Conservation (phyloP, 2,113 vertebrate genomes). For the Lophura nycthemera region DNA sequence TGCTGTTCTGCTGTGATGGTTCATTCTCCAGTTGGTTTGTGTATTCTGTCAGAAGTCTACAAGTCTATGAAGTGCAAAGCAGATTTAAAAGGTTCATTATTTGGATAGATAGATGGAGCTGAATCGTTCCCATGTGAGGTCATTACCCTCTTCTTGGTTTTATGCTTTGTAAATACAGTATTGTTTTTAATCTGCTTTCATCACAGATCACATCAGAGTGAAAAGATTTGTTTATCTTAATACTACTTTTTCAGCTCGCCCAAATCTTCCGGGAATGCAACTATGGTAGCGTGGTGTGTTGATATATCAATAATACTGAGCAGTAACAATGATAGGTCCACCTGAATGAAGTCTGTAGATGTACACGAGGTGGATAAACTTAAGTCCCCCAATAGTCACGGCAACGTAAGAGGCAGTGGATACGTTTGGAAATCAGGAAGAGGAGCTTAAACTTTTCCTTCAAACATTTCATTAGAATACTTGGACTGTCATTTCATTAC, state of each 20-base stretch:
- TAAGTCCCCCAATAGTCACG: background rate
- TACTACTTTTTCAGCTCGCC: background rate
- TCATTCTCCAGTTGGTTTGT: background rate
- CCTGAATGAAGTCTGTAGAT: conserved; percentile 10
- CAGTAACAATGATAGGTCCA: background rate
- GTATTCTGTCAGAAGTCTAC: background rate
- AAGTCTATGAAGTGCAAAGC: background rate
- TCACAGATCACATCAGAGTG: background rate
- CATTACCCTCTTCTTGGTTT: background rate
- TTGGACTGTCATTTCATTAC: background rate
- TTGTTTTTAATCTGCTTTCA: background rate
- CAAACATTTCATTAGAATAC: background rate
- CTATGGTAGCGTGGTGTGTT: background rate
- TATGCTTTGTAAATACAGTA: background rate
- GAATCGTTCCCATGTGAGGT: background rate
- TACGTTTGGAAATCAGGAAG: background rate
- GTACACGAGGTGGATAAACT: background rate
- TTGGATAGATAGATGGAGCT: background rate
- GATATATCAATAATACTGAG: background rate
- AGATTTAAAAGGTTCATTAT: background rate
- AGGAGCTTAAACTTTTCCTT: background rate
- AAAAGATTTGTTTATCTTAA: background rate
- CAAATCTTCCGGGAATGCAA: conserved; percentile 5
- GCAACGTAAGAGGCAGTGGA: background rate
- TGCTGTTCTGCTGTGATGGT: background rate